These are phyloP conservation scores for Periplaneta americana DNA, from an alignment of 1,140 invertebrate genomes.

Conservation along the genomic window DNA sequence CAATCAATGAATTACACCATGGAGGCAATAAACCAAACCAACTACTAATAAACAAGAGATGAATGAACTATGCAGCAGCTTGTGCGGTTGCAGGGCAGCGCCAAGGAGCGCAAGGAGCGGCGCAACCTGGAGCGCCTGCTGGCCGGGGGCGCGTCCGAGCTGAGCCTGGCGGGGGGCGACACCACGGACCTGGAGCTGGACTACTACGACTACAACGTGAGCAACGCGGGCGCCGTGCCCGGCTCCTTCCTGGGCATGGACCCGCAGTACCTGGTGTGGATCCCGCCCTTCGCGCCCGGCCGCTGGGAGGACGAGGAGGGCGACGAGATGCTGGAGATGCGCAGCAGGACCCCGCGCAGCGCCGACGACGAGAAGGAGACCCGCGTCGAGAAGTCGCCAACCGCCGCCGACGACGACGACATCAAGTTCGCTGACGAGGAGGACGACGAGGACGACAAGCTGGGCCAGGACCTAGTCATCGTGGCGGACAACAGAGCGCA, in stretches of 20 bases:
- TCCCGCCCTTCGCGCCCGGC: slow-evolving; percentile 59
- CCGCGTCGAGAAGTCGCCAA: slow-evolving; percentile 31
- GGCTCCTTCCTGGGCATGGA: slow-evolving; percentile 81
- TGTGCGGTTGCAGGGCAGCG: slow-evolving; percentile 36
- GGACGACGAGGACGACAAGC: slow-evolving; percentile 37
- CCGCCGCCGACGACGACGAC: slow-evolving; percentile 31
- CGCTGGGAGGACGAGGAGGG: slow-evolving; percentile 4
- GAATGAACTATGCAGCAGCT: neutral
- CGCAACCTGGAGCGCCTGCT: slow-evolving; percentile 63
- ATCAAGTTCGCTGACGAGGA: slow-evolving; percentile 47
- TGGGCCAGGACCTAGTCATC: neutral
- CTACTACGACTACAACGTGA: slow-evolving; percentile 84
- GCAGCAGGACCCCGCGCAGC: neutral
- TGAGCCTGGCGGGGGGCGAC: slow-evolving; percentile 65
- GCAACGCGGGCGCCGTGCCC: slow-evolving; percentile 68
- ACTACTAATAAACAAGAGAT: neutral
- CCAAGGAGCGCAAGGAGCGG: slow-evolving; percentile 73
- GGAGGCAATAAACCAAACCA: neutral
- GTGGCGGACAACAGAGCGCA: neutral
- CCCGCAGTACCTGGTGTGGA: slow-evolving; percentile 80
- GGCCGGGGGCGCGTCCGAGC: slow-evolving; percentile 60
- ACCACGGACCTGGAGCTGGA: slow-evolving; percentile 76
- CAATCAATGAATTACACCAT: neutral
- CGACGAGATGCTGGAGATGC: neutral
- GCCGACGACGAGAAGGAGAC: slow-evolving; percentile 37